Evolutionary conservation across 2,888 invertebrate species (phyloP).

Genomic region (Polyploca ridens): DNA sequence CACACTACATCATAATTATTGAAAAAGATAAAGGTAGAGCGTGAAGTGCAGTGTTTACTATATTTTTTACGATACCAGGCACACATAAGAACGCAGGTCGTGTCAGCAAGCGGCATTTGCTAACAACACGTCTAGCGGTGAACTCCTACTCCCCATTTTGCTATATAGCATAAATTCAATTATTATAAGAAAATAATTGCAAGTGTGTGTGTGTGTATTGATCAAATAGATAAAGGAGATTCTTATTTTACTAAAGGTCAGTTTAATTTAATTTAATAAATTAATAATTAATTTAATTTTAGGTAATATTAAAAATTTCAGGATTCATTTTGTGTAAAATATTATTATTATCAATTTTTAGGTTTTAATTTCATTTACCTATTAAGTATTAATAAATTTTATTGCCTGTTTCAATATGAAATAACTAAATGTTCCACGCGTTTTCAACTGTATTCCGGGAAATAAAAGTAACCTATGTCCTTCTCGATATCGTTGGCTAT

Average conservation of each 20-base stretch:
- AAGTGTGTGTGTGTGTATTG: not conserved
- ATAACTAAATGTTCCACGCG: no score
- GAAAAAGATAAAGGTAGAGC: not conserved
- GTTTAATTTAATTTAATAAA: not conserved
- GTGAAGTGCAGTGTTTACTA: slow-evolving; percentile 7
- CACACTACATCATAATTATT: not conserved
- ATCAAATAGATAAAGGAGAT: not conserved
- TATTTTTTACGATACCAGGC: slow-evolving; percentile 12
- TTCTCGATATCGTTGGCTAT: no score
- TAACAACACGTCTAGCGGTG: slow-evolving; percentile 32
- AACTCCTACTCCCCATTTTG: slow-evolving; percentile 17
- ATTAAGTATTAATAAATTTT: no score
- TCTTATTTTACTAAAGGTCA: not conserved
- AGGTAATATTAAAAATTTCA: no score
- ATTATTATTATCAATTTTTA: no score
- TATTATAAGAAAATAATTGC: not conserved
- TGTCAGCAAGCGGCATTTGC: slow-evolving; percentile 35
- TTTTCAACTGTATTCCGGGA: no score
- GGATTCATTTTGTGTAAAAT: no score
- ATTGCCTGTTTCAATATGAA: no score
- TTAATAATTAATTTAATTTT: no score
- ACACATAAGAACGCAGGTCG: slow-evolving; percentile 34
- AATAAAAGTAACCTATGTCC: no score
- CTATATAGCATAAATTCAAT: not conserved
- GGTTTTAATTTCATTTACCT: no score